A percentile compares a stretch with the other conserved stretches of the same genome.
Evolutionary conservation across 2,113 vertebrate genomes (phyloP).

Genomic region (Spermophilus dauricus): DNA sequence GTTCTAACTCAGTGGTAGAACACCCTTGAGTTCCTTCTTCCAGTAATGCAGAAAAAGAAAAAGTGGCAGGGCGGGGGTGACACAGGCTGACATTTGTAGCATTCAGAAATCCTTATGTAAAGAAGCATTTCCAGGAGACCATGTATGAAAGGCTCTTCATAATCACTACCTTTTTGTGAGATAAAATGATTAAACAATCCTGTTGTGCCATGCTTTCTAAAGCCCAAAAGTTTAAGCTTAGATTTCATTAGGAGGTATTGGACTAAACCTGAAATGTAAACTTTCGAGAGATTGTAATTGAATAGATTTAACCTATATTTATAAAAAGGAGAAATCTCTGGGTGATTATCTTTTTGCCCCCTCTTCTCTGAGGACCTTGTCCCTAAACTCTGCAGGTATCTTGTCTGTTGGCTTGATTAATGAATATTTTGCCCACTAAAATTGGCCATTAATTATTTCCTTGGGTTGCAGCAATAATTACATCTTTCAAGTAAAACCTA

Average conservation of each 20-base stretch:
- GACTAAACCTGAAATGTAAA: slow-evolving; percentile 77
- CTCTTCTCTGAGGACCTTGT: slow-evolving; percentile 73
- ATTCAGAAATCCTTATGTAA: background rate
- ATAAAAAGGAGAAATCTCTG: slow-evolving; percentile 59
- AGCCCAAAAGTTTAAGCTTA: slow-evolving; percentile 72
- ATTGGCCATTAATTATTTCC: slow-evolving; percentile 87
- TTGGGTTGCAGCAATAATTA: slow-evolving; percentile 86
- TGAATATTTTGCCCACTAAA: slow-evolving; percentile 86
- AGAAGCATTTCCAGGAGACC: slow-evolving; percentile 4
- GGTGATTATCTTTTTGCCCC: slow-evolving; percentile 47
- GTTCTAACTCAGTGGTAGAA: background rate
- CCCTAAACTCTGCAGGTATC: slow-evolving; percentile 74
- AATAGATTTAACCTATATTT: slow-evolving; percentile 72
- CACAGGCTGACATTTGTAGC: background rate
- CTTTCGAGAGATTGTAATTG: slow-evolving; percentile 71
- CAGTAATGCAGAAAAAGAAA: background rate
- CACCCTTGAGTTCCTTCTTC: background rate
- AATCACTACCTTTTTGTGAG: background rate
- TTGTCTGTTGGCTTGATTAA: slow-evolving; percentile 86
- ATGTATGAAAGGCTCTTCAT: background rate
- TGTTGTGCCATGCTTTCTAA: background rate
- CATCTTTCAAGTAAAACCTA: slow-evolving; percentile 85
- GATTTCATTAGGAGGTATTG: slow-evolving; percentile 68
- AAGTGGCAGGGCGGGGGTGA: too few relatives aligned
- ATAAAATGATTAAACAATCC: background rate